Evolutionary conservation across 2,888 invertebrate species (phyloP), one percentile per base, ranked within the genome.

Genomic region (Xylota segnis): DNA sequence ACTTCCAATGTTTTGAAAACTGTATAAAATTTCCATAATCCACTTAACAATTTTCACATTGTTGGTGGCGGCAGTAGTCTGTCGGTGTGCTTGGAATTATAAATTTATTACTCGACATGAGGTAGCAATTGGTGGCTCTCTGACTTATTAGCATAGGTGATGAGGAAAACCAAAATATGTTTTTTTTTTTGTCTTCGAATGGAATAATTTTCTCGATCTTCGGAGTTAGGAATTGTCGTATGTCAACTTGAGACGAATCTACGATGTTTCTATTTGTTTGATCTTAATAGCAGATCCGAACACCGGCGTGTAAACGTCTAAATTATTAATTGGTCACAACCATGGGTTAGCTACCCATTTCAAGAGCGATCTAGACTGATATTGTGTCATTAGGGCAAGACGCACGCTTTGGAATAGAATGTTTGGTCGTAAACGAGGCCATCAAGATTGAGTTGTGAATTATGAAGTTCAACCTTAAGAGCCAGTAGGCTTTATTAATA

Each of bases 21-120:
- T 52, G 52, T 27, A 59, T 77, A 61, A 52, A 58, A 79, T 79
- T 66, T 79, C 58, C 65, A 72, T 79, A 79, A 72, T 50, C 50
- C 43, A 43, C 52, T 56, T 79, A 23, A 72, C 47, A 63, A 63
- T 37, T 71, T 70, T 70, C 32, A 50, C 16, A 32, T 61, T 52
- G 61, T 77, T 50, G 29, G 58, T 16, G 12, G 32, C 34, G 23
- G 47, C 14, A 29, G 29, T 54, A 29, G 54, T 7, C 32, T 9
- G 59, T 71, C 47, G 16, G 37, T 37, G 52, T 52, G 74, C 29
- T 54, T 37, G 54, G 54, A 77, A 77, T 68, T 59, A 32, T 54
- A 37, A 45, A 45, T 32, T 23, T 7, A 27, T 68, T 68, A 70
- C 63, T 27, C 34, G 77, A n/a, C 59, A 34, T 54, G 6, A 45